Evolutionary conservation across 2,113 vertebrate genomes (phyloP).

Genomic region (Anser brachyrhynchus): DNA sequence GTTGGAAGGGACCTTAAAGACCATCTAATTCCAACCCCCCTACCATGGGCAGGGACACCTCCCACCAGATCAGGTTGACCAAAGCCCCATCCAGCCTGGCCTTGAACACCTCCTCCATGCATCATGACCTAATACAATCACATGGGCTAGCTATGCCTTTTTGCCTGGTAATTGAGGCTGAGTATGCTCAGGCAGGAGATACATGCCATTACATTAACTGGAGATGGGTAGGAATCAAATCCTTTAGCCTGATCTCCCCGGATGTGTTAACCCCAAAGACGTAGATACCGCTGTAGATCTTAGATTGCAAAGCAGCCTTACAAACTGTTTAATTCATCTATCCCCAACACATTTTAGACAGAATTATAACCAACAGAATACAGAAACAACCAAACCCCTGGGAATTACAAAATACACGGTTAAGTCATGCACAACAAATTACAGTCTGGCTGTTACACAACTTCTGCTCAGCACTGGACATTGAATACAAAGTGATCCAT

Average conservation of each 20-base stretch:
- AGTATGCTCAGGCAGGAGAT: not conserved
- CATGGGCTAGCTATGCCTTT: not conserved
- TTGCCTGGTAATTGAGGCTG: not conserved
- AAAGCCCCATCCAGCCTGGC: too few species aligned
- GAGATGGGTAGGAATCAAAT: not conserved
- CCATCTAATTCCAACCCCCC: too few species aligned
- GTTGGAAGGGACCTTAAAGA: too few species aligned
- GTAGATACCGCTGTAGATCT: not conserved
- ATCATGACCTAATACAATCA: not conserved
- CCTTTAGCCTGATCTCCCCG: not conserved
- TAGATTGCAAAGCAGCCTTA: not conserved
- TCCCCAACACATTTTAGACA: not conserved
- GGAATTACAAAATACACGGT: not conserved
- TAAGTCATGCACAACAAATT: not conserved
- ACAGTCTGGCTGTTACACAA: not conserved
- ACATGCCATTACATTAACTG: not conserved
- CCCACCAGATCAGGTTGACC: too few species aligned
- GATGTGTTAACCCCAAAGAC: not conserved
- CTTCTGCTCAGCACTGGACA: not conserved
- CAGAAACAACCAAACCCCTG: not conserved
- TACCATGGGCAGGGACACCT: too few species aligned
- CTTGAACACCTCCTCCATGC: not conserved
- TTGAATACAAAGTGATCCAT: not conserved
- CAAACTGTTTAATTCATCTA: not conserved
- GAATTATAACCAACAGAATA: not conserved